A percentile compares a stretch with the other conserved stretches of the same genome.
These are phyloP conservation scores for Chlorocebus sabaeus DNA, from an alignment of 2,113 vertebrate genomes.

Conservation along the genomic window DNA sequence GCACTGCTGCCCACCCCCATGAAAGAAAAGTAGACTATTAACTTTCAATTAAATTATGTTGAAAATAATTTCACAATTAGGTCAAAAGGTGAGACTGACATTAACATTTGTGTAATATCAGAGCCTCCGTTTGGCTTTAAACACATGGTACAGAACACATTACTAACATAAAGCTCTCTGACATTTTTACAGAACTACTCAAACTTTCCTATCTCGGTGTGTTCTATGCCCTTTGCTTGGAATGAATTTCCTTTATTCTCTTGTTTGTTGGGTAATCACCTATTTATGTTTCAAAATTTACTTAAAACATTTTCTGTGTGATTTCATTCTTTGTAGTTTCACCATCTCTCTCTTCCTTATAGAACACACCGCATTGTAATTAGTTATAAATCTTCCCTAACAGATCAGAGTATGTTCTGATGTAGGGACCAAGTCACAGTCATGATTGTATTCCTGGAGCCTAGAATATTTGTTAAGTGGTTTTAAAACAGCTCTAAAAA, in stretches of 20 bases:
- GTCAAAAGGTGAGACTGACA: not conserved
- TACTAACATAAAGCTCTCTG: not conserved
- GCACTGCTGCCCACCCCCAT: not conserved
- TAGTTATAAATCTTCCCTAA: not conserved
- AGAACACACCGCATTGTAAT: not conserved
- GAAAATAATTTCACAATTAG: not conserved
- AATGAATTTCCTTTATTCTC: not conserved
- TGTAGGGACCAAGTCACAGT: not conserved
- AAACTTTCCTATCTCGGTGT: not conserved
- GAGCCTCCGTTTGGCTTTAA: not conserved
- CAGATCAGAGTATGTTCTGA: not conserved
- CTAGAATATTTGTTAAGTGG: not conserved
- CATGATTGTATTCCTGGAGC: constrained; percentile 9
- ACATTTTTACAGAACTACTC: not conserved
- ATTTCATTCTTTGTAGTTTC: constrained; percentile 2
- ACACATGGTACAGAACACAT: not conserved
- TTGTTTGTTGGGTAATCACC: not conserved
- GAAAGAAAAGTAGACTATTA: not conserved
- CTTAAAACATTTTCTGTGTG: constrained; percentile 18
- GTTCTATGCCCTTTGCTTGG: not conserved
- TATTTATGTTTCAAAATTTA: constrained; percentile 36
- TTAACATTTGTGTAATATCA: not conserved
- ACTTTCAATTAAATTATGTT: not conserved
- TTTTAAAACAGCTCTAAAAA: constrained; percentile 17
- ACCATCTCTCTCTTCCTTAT: not conserved